Evolutionary conservation across 2,888 invertebrate species (phyloP), one percentile per base, ranked within the genome.

Genomic region (Oconnorella tubifera): DNA sequence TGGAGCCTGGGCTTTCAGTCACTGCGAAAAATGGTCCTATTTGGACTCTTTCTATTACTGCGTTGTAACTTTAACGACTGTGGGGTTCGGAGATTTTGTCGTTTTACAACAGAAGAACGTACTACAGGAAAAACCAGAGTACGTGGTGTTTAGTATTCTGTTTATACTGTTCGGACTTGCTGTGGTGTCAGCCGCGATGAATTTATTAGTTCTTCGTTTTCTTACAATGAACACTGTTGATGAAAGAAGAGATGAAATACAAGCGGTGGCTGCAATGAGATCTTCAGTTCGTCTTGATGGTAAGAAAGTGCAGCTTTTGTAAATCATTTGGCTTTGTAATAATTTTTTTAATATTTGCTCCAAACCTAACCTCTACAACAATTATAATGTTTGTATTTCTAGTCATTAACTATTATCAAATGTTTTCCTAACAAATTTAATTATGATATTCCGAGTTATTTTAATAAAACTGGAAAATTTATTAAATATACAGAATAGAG

Each of bases 221-320:
- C 91, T 99, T 89, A 98, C 97, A 19, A 83, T 86, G 83, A 99
- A 99, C 85, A 98, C 98, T 0, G 98, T 97, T 83, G 98, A 98
- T 78, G 96, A 97, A 84, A 88, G 95, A 78, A 86, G 95, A 66
- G 96, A 97, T 78, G 96, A 95, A 82, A 90, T 92, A 56, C 96
- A 97, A 83, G 95, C 95, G 32, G 87, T 87, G 67, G 86, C 93
- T 88, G 96, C 96, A 67, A 90, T 95, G 71, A 91, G 93, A 80
- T 94, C 92, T 59, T 93, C 97, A 64, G 96, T 97, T 28, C 87
- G 93, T 68, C 84, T 98, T 69, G 96, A 98, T 80, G 96, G 97
- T 68, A 96, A 97, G n/a, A n/a, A n/a, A n/a, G n/a, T n/a, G n/a
- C n/a, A n/a, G n/a, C n/a, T n/a, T n/a, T n/a, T n/a, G n/a, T n/a